These are phyloP conservation scores for Drosophila ananassae DNA, from an alignment of 1,140 invertebrate genomes.

Conservation along the genomic window DNA sequence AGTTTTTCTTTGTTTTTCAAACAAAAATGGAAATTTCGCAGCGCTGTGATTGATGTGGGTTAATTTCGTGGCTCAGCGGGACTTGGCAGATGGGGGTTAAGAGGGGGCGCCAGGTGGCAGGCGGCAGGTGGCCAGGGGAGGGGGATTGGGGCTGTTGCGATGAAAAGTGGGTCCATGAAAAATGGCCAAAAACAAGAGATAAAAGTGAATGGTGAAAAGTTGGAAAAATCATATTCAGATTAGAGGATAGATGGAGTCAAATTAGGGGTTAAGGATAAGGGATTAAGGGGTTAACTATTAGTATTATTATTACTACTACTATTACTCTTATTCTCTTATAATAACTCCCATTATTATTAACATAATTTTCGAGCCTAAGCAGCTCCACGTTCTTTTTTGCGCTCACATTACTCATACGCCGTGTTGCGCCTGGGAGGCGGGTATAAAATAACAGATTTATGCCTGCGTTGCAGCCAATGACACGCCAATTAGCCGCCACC, in stretches of 20 bases:
- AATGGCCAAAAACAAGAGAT: slow-evolving; percentile 6
- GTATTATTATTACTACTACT: too few relatives aligned
- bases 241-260: too few relatives aligned
- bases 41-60: slow-evolving; percentile 48
- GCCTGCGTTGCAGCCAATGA: slow-evolving; percentile 79
- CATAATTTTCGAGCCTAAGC: neutral
- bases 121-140: neutral
- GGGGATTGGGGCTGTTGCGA: neutral
- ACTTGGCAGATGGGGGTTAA: slow-evolving; percentile 10
- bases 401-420: slow-evolving; percentile 78
- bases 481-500: slow-evolving; percentile 77
- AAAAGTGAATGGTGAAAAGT: slow-evolving; percentile 45
- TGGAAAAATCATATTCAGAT: slow-evolving; percentile 2
- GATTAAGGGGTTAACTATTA: too few relatives aligned
- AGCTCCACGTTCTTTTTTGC: neutral
- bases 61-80: slow-evolving; percentile 48
- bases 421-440: slow-evolving; percentile 62
- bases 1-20: neutral
- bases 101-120: neutral
- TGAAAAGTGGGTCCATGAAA: slow-evolving; percentile 38
- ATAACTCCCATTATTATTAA: too few relatives aligned
- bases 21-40: slow-evolving; percentile 38
- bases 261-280: too few relatives aligned
- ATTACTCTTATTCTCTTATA: too few relatives aligned
- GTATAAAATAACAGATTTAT: slow-evolving; percentile 83